Evolutionary conservation across 2,113 vertebrate genomes (phyloP).

Genomic region (Leptosomus discolor): DNA sequence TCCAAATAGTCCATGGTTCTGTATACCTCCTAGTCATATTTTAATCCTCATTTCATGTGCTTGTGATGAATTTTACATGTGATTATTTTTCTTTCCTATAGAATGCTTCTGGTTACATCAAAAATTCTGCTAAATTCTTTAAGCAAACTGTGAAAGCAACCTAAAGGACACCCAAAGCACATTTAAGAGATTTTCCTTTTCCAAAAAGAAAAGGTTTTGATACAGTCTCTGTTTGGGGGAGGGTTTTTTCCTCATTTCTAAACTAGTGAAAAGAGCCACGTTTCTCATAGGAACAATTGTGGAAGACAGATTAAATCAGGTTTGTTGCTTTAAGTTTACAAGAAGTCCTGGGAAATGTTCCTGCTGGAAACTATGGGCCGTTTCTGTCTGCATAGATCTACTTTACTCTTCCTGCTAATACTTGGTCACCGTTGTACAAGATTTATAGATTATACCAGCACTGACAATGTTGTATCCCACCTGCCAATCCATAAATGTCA

Average conservation of each 20-base stretch:
- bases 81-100: background rate
- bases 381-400: background rate
- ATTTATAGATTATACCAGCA: background rate
- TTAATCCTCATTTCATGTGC: background rate
- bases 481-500: background rate
- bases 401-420: background rate
- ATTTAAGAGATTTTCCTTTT: background rate
- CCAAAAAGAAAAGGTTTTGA: background rate
- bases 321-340: background rate
- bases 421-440: background rate
- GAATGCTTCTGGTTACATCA: background rate
- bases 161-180: background rate
- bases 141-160: background rate
- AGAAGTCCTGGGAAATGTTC: background rate
- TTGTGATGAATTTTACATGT: background rate
- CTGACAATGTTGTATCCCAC: background rate
- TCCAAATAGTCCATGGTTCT: background rate
- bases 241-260: background rate
- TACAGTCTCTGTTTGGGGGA: background rate
- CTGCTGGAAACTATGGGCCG: background rate
- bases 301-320: background rate
- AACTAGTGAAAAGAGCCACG: background rate
- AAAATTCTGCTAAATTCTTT: background rate
- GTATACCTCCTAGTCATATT: background rate
- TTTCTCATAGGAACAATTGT: background rate